Evolutionary conservation across 2,113 vertebrate species (phyloP).

Genomic region (Melanotaenia duboulayi): DNA sequence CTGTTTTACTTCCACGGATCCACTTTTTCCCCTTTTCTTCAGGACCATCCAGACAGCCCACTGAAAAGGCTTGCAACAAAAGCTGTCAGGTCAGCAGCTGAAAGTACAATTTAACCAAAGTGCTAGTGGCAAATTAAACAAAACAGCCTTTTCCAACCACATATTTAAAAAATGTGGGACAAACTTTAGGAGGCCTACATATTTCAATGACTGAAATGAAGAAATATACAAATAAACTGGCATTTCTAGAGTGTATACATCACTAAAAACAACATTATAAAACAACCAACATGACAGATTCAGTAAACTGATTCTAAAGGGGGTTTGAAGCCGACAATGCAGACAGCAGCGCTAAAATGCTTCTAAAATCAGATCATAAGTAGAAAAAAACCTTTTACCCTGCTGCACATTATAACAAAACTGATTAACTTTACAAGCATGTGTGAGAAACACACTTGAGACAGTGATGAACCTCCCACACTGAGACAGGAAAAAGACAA

Average conservation of each 20-base stretch:
- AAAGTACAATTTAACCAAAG: neutral
- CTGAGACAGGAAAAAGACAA: neutral
- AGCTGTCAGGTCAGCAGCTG: neutral
- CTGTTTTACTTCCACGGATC: neutral
- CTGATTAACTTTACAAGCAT: slow-evolving; percentile 4
- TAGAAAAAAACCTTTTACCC: slow-evolving; percentile 21
- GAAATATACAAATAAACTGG: neutral
- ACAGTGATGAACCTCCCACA: neutral
- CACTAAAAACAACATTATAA: slow-evolving; percentile 13
- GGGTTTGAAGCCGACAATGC: slow-evolving; percentile 10
- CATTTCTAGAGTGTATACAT: neutral
- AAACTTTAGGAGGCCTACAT: neutral
- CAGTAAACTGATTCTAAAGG: neutral
- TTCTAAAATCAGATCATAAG: slow-evolving; percentile 41
- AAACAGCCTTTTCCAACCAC: neutral
- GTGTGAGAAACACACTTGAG: slow-evolving; percentile 18
- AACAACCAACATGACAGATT: neutral
- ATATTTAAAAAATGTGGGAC: neutral
- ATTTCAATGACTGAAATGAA: neutral
- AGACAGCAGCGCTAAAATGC: slow-evolving; percentile 14
- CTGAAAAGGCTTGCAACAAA: neutral
- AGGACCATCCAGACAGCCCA: neutral
- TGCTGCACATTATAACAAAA: slow-evolving; percentile 26
- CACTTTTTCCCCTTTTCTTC: neutral
- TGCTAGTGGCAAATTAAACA: neutral